Conservation (phyloP, 1,140 invertebrate genomes). For the Pseudomyrmex gracilis region DNA sequence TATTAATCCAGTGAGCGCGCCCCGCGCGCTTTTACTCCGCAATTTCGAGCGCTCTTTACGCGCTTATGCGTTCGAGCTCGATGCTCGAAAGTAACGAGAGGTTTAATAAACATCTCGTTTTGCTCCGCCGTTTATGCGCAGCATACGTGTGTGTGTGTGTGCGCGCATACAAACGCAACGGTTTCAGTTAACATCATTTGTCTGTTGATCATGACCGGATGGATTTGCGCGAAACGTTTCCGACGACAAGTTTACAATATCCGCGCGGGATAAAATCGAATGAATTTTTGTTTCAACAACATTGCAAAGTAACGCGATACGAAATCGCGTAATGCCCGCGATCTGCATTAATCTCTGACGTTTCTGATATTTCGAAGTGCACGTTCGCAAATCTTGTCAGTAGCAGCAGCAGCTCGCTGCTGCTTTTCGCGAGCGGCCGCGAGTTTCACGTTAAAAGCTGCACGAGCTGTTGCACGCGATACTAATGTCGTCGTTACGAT, state of each 20-base stretch:
- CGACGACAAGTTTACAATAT: too few relatives aligned
- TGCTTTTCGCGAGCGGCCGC: slow-evolving; percentile 19
- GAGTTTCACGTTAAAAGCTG: slow-evolving; percentile 31
- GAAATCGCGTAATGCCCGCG: slow-evolving; percentile 4
- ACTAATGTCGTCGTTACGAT: slow-evolving; percentile 71
- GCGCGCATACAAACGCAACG: too few relatives aligned
- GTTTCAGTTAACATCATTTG: too few relatives aligned
- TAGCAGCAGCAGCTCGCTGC: slow-evolving; percentile 48
- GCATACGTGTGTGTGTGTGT: too few relatives aligned
- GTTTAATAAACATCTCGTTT: too few relatives aligned
- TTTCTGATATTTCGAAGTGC: slow-evolving; percentile 37
- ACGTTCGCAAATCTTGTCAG: slow-evolving; percentile 29
- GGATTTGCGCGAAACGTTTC: too few relatives aligned
- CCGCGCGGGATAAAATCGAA: not conserved
- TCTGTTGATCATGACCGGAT: too few relatives aligned
- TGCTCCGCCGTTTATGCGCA: too few relatives aligned
- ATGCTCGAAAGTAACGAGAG: not conserved
- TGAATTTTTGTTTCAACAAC: slow-evolving; percentile 2
- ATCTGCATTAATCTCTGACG: slow-evolving; percentile 63
- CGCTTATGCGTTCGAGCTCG: not conserved
- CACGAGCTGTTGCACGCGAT: slow-evolving; percentile 69
- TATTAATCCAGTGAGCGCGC: not conserved
- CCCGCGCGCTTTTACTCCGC: slow-evolving; percentile 7
- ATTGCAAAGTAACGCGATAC: slow-evolving; percentile 13
- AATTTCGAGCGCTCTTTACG: slow-evolving; percentile 8